Evolutionary conservation across 2,888 invertebrate genomes (phyloP), one percentile per base, ranked within the genome.

Genomic region (Tenthredo amoena): DNA sequence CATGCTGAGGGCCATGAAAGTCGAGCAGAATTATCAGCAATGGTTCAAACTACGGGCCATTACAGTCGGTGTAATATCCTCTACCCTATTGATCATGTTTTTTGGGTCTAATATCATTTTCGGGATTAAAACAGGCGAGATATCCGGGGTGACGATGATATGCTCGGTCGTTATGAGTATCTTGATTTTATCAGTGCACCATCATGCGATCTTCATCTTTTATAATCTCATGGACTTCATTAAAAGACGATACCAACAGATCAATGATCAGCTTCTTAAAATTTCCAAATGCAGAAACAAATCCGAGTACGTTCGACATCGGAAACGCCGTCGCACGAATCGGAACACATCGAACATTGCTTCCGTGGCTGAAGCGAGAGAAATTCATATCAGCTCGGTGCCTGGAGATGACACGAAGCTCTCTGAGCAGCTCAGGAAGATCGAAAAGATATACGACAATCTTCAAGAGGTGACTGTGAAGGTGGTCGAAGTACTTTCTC

Each of bases 261-360:
- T 77, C 50, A 77, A 77, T 40, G 77, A 77, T 26, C 50, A 77
- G n/a, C 21, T 77, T 18, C 26, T 77, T 26, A 26, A 55, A 18
- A 50, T 47, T 18, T 77, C 6, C 55, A 9, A 40, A 37, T 43
- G 12, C 26, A 26, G 21, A 21, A n/a, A 10, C 2, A 9, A 43
- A 43, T n/a, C 40, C 6, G 3, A 40, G 0, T 40, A 18, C n/a
- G 40, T 37, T 21, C 37, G 40, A 72, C 2, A 43, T 72, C 37
- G 21, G 3, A 21, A n/a, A 6, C 6, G 43, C 37, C 18, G 7
- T 18, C 5, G 2, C 37, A 37, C n/a, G 34, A 15, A 71, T 21
- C 43, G 37, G 72, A 72, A 37, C 71, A 43, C 15, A 43, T 43
- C 9, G 40, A 72, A 21, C 21, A 43, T 72, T 18, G 21, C 12